Conservation (phyloP, 2,797 vertebrate species). For the Megalops cyprinoides region DNA sequence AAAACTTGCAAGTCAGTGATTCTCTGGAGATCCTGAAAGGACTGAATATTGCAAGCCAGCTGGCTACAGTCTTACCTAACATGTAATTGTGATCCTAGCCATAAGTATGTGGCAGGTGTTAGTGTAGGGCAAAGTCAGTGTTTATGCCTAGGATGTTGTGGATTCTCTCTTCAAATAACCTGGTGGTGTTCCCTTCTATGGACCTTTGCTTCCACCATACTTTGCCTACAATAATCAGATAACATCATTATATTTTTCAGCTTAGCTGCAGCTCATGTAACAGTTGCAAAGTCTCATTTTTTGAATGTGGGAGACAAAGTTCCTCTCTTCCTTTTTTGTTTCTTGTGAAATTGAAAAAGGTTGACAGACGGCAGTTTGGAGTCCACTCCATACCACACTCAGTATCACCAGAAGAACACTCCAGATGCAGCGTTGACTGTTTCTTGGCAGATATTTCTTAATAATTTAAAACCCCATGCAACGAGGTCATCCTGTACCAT, state of each 20-base stretch:
- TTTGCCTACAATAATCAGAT: neutral
- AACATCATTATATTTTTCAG: neutral
- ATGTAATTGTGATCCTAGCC: too few species aligned
- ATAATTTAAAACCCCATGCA: slow-evolving; percentile 33
- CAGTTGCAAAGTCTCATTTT: too few species aligned
- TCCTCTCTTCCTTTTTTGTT: neutral
- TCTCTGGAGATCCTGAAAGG: neutral
- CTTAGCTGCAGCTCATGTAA: too few species aligned
- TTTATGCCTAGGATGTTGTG: too few species aligned
- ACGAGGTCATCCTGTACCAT: slow-evolving; percentile 22
- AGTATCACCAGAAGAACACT: slow-evolving; percentile 1
- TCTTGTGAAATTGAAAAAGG: neutral
- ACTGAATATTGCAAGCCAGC: too few species aligned
- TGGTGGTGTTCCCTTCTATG: neutral
- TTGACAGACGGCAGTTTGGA: neutral
- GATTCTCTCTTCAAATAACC: too few species aligned
- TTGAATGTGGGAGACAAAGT: too few species aligned
- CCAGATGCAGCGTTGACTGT: neutral
- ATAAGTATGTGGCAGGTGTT: too few species aligned
- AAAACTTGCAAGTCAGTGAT: neutral
- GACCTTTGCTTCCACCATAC: neutral
- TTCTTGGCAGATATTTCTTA: slow-evolving; percentile 31
- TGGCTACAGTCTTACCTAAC: too few species aligned
- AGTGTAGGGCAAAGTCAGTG: too few species aligned
- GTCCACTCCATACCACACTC: neutral